Conservation (phyloP, 2,888 invertebrate species). For the Electrophaes corylata region DNA sequence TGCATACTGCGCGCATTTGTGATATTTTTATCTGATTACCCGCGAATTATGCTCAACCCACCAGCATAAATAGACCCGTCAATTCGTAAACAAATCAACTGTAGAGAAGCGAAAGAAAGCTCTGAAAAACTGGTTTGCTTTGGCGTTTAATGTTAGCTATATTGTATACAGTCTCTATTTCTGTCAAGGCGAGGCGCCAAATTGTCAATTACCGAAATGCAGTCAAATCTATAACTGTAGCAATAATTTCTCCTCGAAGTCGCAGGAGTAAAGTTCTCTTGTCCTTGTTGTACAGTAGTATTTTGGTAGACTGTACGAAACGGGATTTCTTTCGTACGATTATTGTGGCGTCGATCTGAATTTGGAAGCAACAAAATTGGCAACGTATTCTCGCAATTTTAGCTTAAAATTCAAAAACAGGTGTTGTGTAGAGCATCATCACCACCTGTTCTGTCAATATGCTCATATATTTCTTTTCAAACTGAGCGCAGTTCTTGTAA, state of each 20-base stretch:
- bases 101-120: conserved; percentile 5
- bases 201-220: conserved; percentile 43
- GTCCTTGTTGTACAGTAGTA: no score
- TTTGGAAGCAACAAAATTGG: conserved; percentile 15
- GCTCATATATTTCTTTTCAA: conserved; percentile 19
- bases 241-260: conserved; percentile 12
- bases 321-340: background rate
- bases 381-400: conserved; percentile 9
- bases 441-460: conserved; percentile 19
- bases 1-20: conserved; percentile 41
- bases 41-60: conserved; percentile 23
- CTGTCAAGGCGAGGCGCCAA: conserved; percentile 48
- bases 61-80: conserved; percentile 24
- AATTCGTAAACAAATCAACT: conserved; percentile 1
- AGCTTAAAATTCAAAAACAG: conserved; percentile 13
- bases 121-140: conserved; percentile 15
- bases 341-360: conserved; percentile 3
- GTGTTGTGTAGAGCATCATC: conserved; percentile 13
- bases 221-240: conserved; percentile 36
- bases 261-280: conserved; percentile 1
- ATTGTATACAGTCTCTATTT: conserved; percentile 54
- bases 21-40: conserved; percentile 40
- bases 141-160: conserved; percentile 24
- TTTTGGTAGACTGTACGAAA: background rate
- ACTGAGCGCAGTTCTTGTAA: background rate